phyloP scores from a whole-genome alignment of 2,888 invertebrate species.

The Monopis laevigella region DNA sequence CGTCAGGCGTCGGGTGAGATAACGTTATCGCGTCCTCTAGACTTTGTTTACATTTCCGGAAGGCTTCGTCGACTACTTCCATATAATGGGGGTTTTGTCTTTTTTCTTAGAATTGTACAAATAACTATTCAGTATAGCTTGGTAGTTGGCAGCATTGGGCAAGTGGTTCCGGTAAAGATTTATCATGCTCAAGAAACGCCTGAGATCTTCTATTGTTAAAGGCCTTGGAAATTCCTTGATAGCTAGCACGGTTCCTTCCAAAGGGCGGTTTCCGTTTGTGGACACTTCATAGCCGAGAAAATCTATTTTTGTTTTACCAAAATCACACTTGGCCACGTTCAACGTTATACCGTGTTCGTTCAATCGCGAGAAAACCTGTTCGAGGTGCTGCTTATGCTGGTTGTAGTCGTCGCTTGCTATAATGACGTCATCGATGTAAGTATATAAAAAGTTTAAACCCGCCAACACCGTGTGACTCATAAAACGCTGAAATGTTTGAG shows the following conservation, averaged over 20 bases:
- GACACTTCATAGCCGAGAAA: conserved; percentile 20
- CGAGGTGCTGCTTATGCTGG: conserved; percentile 15
- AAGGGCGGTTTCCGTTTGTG: conserved; percentile 16
- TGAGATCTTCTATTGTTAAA: conserved; percentile 16
- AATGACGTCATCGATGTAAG: conserved; percentile 15
- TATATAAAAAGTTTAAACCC: too few species aligned
- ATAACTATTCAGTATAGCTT: conserved; percentile 23
- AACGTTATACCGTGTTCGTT: conserved; percentile 14
- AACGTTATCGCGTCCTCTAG: conserved; percentile 23
- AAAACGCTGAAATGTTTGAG: too few species aligned
- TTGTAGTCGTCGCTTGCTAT: conserved; percentile 3
- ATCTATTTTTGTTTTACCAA: conserved; percentile 15
- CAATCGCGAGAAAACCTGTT: conserved; percentile 10
- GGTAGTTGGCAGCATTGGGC: conserved; percentile 24
- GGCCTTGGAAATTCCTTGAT: conserved; percentile 17
- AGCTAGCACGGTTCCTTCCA: conserved; percentile 18
- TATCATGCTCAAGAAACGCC: conserved; percentile 27
- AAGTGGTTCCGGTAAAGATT: conserved; percentile 32
- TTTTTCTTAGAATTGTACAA: conserved; percentile 20
- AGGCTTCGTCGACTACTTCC: conserved; percentile 20
- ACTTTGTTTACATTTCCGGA: conserved; percentile 21
- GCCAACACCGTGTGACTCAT: too few species aligned
- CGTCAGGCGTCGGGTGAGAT: conserved; percentile 22
- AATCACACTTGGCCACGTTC: conserved; percentile 17
- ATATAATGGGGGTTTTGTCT: conserved; percentile 19